Conservation (phyloP, 2,888 invertebrate species). For the Rutpela maculata region DNA sequence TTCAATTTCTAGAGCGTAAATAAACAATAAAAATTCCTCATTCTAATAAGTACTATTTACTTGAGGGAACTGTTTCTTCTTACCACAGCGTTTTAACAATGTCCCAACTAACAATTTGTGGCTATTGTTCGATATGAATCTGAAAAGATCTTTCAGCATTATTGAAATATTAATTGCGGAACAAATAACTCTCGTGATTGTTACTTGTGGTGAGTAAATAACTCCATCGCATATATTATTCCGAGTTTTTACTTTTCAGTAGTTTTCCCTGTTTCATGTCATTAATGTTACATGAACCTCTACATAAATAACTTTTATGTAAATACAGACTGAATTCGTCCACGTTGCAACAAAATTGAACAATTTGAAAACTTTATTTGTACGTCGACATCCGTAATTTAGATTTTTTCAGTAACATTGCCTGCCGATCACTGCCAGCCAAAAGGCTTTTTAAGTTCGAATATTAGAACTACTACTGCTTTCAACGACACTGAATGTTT, state of each 20-base stretch:
- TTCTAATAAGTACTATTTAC: constrained; percentile 1
- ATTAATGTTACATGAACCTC: neutral
- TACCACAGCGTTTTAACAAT: constrained; percentile 5
- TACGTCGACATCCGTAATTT: too few species aligned
- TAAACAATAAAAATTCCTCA: constrained; percentile 30
- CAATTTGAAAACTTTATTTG: neutral
- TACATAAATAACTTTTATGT: neutral
- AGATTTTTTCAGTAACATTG: too few species aligned
- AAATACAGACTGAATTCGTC: neutral
- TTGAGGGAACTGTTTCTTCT: constrained; percentile 18
- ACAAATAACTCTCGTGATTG: constrained; percentile 3
- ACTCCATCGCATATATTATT: neutral
- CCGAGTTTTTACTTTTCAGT: constrained; percentile 17
- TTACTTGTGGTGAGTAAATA: neutral
- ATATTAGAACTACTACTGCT: too few species aligned
- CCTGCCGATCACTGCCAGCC: too few species aligned
- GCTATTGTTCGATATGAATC: constrained; percentile 21
- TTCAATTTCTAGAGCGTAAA: constrained; percentile 31
- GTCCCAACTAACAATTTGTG: constrained; percentile 9
- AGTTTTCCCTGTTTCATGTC: neutral
- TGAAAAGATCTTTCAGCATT: constrained; percentile 15
- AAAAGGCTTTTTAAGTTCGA: too few species aligned
- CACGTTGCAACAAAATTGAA: neutral
- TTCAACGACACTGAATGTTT: too few species aligned
- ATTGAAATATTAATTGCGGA: constrained; percentile 25